A percentile compares a stretch with the other conserved stretches of the same genome.
Evolutionary conservation across 2,113 vertebrate genomes (phyloP).

Genomic region (Eurystomus gularis): DNA sequence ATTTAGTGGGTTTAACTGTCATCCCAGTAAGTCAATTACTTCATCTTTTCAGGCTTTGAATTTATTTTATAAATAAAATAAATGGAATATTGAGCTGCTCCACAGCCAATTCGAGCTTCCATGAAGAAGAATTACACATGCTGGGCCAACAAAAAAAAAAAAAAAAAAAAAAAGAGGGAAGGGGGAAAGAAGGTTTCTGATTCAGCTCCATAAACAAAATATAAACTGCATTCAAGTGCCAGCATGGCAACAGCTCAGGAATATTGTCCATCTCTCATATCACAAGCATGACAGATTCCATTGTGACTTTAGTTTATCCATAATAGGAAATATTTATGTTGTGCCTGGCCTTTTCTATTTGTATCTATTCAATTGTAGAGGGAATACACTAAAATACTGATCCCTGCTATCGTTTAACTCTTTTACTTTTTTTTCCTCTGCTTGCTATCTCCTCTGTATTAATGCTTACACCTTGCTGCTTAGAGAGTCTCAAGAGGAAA

Average conservation of each 20-base stretch:
- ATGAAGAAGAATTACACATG: conserved; percentile 84
- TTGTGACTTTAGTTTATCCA: conserved; percentile 81
- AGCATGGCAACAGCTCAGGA: conserved; percentile 69
- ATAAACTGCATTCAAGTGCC: conserved; percentile 76
- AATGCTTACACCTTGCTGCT: conserved; percentile 2
- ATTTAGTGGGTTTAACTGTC: conserved; percentile 90
- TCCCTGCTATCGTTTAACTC: conserved; percentile 14
- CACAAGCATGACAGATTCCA: conserved; percentile 79
- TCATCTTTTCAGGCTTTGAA: conserved; percentile 88
- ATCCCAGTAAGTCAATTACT: conserved; percentile 88
- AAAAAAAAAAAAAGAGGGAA: background rate
- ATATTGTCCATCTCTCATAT: conserved; percentile 80
- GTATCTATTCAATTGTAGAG: conserved; percentile 60
- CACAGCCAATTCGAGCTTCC: conserved; percentile 78
- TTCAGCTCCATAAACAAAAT: conserved; percentile 82
- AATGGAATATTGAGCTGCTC: conserved; percentile 87
- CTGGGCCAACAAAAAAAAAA: conserved; percentile 60
- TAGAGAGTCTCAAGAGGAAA: background rate
- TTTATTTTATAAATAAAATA: conserved; percentile 89
- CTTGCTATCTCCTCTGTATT: conserved; percentile 41
- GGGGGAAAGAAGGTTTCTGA: conserved; percentile 70
- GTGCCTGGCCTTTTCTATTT: conserved; percentile 66
- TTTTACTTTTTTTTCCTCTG: conserved; percentile 15
- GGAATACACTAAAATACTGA: conserved; percentile 52
- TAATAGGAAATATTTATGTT: conserved; percentile 81